These are phyloP conservation scores for Venturia canescens DNA, from an alignment of 1,140 invertebrate genomes.

Conservation along the genomic window DNA sequence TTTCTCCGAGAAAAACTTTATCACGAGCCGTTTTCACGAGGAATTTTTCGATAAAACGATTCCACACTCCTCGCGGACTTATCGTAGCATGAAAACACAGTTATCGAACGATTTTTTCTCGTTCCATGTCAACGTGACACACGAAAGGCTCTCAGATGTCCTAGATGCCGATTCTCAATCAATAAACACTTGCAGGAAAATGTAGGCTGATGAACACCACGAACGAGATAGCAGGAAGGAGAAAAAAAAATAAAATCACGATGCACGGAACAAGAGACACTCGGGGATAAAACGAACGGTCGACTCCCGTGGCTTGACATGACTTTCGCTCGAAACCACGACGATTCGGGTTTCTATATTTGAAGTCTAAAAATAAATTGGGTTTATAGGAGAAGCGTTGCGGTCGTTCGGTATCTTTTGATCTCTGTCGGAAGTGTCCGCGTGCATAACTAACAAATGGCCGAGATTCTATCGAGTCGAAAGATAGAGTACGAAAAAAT, in stretches of 20 bases:
- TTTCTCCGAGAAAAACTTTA: too few species aligned
- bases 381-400: not conserved
- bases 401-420: constrained; percentile 1
- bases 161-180: not conserved
- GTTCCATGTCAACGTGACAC: too few species aligned
- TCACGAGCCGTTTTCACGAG: too few species aligned
- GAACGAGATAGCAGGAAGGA: not conserved
- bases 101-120: too few species aligned
- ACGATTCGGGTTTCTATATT: constrained; percentile 7
- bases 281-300: not conserved
- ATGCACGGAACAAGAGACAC: not conserved
- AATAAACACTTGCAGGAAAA: not conserved
- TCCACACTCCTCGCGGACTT: too few species aligned
- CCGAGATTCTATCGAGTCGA: too few species aligned
- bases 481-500: too few species aligned
- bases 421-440: too few species aligned
- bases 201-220: not conserved
- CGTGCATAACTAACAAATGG: too few species aligned
- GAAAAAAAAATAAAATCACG: not conserved
- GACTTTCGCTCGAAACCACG: constrained; percentile 6
- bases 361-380: constrained; percentile 2
- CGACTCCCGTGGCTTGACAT: not conserved
- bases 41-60: too few species aligned
- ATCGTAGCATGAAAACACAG: too few species aligned
- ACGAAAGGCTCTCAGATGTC: not conserved